These are phyloP conservation scores for Monodelphis domestica DNA, from an alignment of 2,797 vertebrate genomes.

Conservation along the genomic window DNA sequence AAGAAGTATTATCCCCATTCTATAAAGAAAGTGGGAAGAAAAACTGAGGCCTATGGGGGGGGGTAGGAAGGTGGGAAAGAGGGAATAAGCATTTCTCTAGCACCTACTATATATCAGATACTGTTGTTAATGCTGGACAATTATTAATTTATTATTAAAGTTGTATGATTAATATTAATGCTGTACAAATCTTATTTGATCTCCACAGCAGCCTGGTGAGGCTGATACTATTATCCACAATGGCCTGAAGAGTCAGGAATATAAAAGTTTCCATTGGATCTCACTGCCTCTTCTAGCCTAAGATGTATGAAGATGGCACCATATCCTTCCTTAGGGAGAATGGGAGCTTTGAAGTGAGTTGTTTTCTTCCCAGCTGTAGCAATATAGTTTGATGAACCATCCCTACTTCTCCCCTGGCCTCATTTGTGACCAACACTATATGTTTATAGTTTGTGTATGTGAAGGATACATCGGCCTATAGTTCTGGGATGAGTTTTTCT, in stretches of 20 bases:
- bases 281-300: background rate
- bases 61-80: background rate
- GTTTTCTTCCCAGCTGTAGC: background rate
- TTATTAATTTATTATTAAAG: too few species aligned
- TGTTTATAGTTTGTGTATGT: too few species aligned
- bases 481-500: too few species aligned
- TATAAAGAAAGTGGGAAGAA: background rate
- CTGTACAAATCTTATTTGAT: background rate
- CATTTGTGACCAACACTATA: too few species aligned
- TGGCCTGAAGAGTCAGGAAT: background rate
- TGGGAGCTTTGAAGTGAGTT: background rate
- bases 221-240: background rate
- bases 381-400: background rate
- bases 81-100: background rate
- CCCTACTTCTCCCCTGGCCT: background rate
- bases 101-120: too few species aligned
- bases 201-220: background rate
- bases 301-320: background rate
- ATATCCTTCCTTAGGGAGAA: background rate
- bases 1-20: background rate
- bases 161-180: too few species aligned
- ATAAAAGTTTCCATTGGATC: background rate
- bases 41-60: background rate
- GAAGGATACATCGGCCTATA: too few species aligned
- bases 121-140: too few species aligned